These are phyloP conservation scores for Theocolax elegans DNA, from an alignment of 1,140 invertebrate genomes.

Conservation along the genomic window DNA sequence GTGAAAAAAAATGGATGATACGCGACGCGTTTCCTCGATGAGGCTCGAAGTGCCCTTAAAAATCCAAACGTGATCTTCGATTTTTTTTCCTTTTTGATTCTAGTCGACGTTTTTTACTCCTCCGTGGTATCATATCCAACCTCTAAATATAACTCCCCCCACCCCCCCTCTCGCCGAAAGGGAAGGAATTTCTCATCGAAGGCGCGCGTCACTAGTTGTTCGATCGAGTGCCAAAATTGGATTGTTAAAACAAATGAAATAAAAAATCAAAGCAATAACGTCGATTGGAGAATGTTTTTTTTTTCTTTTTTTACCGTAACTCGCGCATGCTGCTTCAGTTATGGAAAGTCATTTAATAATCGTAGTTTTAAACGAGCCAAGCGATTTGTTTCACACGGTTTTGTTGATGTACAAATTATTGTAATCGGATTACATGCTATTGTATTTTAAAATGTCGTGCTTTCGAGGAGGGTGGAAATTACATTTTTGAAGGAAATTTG, in stretches of 20 bases:
- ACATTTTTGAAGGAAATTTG: too few species aligned
- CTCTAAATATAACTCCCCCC: too few species aligned
- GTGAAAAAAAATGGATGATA: slow-evolving; percentile 6
- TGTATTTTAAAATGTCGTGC: too few species aligned
- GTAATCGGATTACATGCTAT: too few species aligned
- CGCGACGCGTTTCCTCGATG: slow-evolving; percentile 30
- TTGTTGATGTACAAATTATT: too few species aligned
- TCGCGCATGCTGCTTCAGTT: too few species aligned
- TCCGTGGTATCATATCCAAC: slow-evolving; percentile 11
- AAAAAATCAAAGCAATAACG: not conserved
- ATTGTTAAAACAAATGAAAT: slow-evolving; percentile 11
- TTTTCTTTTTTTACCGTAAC: too few species aligned
- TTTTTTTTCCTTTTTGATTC: slow-evolving; percentile 35
- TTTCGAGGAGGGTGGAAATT: too few species aligned
- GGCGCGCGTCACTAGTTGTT: slow-evolving; percentile 20
- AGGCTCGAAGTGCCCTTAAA: slow-evolving; percentile 28
- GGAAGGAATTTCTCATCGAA: slow-evolving; percentile 27
- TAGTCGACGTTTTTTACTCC: slow-evolving; percentile 38
- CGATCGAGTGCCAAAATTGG: slow-evolving; percentile 36
- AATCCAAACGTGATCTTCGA: slow-evolving; percentile 7
- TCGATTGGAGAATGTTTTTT: too few species aligned
- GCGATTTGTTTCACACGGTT: too few species aligned
- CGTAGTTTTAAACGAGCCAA: too few species aligned
- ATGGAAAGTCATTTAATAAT: too few species aligned
- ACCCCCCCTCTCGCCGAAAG: not conserved